Base-by-base conservation (phyloP, 2,888 invertebrate genomes). In the Sminthurides aquaticus region DNA sequence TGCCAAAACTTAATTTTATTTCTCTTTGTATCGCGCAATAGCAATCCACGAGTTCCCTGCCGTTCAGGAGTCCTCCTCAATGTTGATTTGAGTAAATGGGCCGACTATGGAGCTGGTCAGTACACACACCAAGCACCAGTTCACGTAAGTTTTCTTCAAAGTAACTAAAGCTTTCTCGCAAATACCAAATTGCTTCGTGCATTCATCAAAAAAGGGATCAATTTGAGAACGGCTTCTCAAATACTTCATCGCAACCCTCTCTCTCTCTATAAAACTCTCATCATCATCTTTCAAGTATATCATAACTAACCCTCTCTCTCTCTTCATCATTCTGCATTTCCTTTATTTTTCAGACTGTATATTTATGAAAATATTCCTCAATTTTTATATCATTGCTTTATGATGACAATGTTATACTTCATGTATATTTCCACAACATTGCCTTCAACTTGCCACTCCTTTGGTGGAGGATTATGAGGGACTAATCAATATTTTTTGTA, bases 1-100 rank as follows among this genome's bases (percentile, higher is more conserved):
- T 34, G 5, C 43, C 43, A 34, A 34, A 34, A 34, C 43, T 18
- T 52, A 20, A 22, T 5, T 18, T 15, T 5, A 52, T 20, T 8
- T 20, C 29, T 29, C 52, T 71, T 62, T 68, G 70, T 69, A 72
- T 67, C 75, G 81, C 80, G 43, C 78, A n/a, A n/a, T n/a, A 93
- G 93, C 75, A 93, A 93, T 80, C 93, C 93, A n/a, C 84, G 93
- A 75, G 92, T 93, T 70, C 91, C 93, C 8, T 94, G 94, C 80
- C 86, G 88, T 79, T 91, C 91, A 76, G 91, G 91, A 70, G 84
- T 93, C 59, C 84, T 94, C 68, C 92, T 94, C 18, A 84, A 87
- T 66, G 89, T 94, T 76, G 93, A 94, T 80, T 84, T 93, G 75
- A 85, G 86, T 72, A 92, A 92, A 80, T 94, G 93, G 93, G 90